Conservation (phyloP, 2,888 invertebrate genomes). For the Coleophora flavipennella region DNA sequence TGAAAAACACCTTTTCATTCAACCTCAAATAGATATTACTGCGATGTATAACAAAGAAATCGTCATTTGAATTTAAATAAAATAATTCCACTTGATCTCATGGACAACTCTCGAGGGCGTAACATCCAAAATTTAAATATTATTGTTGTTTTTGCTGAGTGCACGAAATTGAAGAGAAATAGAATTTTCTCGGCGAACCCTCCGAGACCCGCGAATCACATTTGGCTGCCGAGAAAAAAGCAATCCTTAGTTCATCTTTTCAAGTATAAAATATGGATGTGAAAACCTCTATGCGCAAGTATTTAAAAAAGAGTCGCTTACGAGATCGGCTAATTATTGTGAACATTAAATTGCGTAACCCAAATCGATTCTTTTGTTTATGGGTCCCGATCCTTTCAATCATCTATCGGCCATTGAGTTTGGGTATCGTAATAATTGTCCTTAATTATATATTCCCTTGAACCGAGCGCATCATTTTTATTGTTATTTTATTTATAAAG, state of each 20-base stretch:
- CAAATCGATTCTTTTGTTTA: conserved; percentile 69
- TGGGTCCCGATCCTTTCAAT: conserved; percentile 70
- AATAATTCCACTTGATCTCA: conserved; percentile 23
- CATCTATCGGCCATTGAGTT: conserved; percentile 70
- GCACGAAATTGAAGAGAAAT: conserved; percentile 68
- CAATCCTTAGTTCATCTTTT: conserved; percentile 2
- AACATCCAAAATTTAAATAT: conserved; percentile 63
- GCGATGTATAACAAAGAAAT: background rate
- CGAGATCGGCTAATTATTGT: conserved; percentile 59
- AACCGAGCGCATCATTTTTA: conserved; percentile 66
- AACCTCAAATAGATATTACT: background rate
- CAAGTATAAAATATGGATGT: background rate
- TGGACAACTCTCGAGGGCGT: conserved; percentile 37
- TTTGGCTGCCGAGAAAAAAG: conserved; percentile 42
- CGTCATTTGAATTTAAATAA: conserved; percentile 24
- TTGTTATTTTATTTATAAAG: conserved; percentile 74
- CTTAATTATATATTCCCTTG: conserved; percentile 72
- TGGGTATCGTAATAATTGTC: conserved; percentile 71
- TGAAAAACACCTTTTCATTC: conserved; percentile 24
- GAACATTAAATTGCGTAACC: conserved; percentile 66
- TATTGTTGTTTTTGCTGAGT: conserved; percentile 67
- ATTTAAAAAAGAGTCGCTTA: conserved; percentile 37
- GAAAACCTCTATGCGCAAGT: conserved; percentile 14
- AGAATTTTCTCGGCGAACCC: conserved; percentile 55
- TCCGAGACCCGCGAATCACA: conserved; percentile 39